A percentile compares a stretch with the other conserved stretches of the same genome.
Evolutionary conservation across 2,888 invertebrate species (phyloP).

Genomic region (Erannis defoliaria): DNA sequence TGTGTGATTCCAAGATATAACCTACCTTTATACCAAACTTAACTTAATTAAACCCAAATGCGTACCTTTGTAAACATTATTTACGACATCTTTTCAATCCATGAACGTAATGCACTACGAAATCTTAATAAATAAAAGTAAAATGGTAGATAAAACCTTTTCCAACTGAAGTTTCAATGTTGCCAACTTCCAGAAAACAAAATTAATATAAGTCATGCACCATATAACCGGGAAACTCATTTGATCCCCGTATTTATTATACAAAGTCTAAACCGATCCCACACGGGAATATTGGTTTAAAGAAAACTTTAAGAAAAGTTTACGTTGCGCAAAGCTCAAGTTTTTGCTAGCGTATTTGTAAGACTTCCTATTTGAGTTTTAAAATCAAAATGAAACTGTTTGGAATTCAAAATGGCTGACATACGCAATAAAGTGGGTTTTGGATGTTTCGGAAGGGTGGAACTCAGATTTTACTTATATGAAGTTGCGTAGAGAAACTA

Average conservation of each 20-base stretch:
- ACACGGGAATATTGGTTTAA: slow-evolving; percentile 58
- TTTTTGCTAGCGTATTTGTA: slow-evolving; percentile 51
- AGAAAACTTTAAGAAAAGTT: slow-evolving; percentile 47
- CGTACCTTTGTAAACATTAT: too few species aligned
- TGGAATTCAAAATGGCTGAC: slow-evolving; percentile 53
- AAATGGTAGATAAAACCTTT: background rate
- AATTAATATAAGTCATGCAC: slow-evolving; percentile 28
- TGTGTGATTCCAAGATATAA: too few species aligned
- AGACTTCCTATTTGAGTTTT: slow-evolving; percentile 54
- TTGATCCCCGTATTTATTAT: slow-evolving; percentile 49
- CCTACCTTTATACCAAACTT: too few species aligned
- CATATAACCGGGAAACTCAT: slow-evolving; percentile 20
- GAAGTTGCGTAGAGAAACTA: background rate
- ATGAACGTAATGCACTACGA: background rate
- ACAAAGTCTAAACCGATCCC: slow-evolving; percentile 49
- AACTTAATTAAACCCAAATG: too few species aligned
- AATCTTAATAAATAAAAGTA: background rate
- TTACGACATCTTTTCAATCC: background rate
- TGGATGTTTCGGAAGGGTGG: background rate
- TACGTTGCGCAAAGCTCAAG: slow-evolving; percentile 40
- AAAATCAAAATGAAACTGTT: slow-evolving; percentile 52
- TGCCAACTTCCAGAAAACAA: slow-evolving; percentile 23
- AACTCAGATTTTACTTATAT: background rate
- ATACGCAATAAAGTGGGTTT: slow-evolving; percentile 23
- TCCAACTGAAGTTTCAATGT: slow-evolving; percentile 4